Base-by-base conservation (phyloP, 2,888 invertebrate species). In the Drosophila cognata region DNA sequence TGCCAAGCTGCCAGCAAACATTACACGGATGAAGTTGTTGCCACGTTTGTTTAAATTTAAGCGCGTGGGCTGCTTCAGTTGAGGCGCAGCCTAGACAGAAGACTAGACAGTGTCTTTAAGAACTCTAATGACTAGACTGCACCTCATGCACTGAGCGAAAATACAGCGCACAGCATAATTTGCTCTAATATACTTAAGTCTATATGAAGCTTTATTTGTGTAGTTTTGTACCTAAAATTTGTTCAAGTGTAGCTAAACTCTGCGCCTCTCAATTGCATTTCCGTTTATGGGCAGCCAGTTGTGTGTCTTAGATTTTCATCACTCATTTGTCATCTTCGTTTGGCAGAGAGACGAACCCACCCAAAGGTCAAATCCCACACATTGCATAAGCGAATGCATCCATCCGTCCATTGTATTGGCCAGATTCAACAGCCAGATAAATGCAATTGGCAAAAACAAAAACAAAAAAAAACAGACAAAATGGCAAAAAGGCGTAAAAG, bases 331-430 rank as follows among this genome's bases (percentile, higher is more conserved):
- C 88, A 85, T 83, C 63, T 43, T 46, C 51, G 29, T 41, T 28
- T 25, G 61, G 66, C 58, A 67, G 61, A 56, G 41, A 56, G 41
- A 57, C 62, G 72, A 62, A 7, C 58, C 48, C 38, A 31, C 55
- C 46, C 55, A 56, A 88, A 88, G 84, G 86, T 88, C 86, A 88
- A 79, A 79, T 69, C 86, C 88, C 84, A 88, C 88, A 86, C 88
- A 80, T 84, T 84, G 88, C 86, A 88, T 88, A 88, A 88, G 68
- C 57, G 21, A 31, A 38, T 48, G 66, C 68, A 74, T 33, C 64
- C 74, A 60, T 43, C 41, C 68, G 62, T 35, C 53, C 55, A 66
- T 81, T 74, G 77, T 83, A 33, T 61, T 35, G 68, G 55, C 50
- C 21, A 70, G 88, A 84, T 84, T 77, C 77, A 80, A 83, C 78